phyloP scores from a whole-genome alignment of 2,888 invertebrate genomes.

The Automeris io region DNA sequence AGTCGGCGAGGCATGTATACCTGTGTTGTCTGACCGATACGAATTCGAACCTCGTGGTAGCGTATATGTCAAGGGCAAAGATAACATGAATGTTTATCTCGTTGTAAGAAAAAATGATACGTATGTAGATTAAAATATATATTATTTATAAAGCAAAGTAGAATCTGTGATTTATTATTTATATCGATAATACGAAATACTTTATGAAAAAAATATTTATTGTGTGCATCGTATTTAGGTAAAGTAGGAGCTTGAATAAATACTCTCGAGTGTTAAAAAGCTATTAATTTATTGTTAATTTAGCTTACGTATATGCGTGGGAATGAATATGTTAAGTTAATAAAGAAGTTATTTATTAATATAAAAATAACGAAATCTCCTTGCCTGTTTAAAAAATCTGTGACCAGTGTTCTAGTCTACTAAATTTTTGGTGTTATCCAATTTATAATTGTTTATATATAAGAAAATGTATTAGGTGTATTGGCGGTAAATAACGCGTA shows the following conservation, averaged over 20 bases:
- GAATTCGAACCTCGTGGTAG: slow-evolving; percentile 94
- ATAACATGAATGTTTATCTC: slow-evolving; percentile 94
- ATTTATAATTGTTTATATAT: slow-evolving; percentile 28
- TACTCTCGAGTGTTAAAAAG: slow-evolving; percentile 52
- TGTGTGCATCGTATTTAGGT: slow-evolving; percentile 14
- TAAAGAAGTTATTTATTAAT: slow-evolving; percentile 33
- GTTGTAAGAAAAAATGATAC: slow-evolving; percentile 74
- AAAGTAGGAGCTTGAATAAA: slow-evolving; percentile 46
- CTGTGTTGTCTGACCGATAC: slow-evolving; percentile 83
- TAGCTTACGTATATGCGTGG: slow-evolving; percentile 35
- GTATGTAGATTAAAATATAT: slow-evolving; percentile 31
- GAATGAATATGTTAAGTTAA: slow-evolving; percentile 21
- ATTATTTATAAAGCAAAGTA: slow-evolving; percentile 43
- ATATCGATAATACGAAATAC: slow-evolving; percentile 34
- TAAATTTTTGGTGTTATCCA: slow-evolving; percentile 39
- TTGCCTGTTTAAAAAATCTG: slow-evolving; percentile 61
- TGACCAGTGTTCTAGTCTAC: slow-evolving; percentile 71
- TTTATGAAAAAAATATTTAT: slow-evolving; percentile 19
- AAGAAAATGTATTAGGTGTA: slow-evolving; percentile 16
- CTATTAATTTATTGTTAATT: slow-evolving; percentile 49
- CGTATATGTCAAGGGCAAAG: slow-evolving; percentile 97
- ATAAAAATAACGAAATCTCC: slow-evolving; percentile 43
- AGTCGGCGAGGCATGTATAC: slow-evolving; percentile 85
- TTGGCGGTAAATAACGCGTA: slow-evolving; percentile 4
- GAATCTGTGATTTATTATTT: slow-evolving; percentile 73